Percentiles rank a stretch among this genome's conserved stretches.
These are phyloP conservation scores for Bettongia penicillata DNA, from an alignment of 2,113 vertebrate genomes.

Conservation along the genomic window DNA sequence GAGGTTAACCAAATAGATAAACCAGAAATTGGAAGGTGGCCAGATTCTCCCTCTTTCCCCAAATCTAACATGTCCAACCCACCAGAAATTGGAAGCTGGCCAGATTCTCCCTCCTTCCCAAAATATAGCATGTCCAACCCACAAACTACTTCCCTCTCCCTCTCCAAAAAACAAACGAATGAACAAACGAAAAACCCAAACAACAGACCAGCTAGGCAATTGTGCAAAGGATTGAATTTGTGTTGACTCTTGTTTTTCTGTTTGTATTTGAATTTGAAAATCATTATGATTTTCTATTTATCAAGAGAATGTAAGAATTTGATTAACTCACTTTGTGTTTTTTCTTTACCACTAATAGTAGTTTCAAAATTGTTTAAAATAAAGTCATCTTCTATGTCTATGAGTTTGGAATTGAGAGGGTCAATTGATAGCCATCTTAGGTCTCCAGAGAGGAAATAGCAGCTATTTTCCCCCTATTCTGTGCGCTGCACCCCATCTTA, in stretches of 20 bases:
- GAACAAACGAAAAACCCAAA: neutral
- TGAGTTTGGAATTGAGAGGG: neutral
- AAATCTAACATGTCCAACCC: neutral
- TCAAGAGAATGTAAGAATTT: slow-evolving; percentile 1
- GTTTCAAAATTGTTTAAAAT: slow-evolving; percentile 42
- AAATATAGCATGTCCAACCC: neutral
- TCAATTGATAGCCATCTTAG: neutral
- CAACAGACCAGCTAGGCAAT: neutral
- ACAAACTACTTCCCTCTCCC: neutral
- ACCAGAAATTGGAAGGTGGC: slow-evolving; percentile 54
- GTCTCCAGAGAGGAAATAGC: neutral
- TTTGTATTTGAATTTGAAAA: slow-evolving; percentile 9
- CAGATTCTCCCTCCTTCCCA: neutral
- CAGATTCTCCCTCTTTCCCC: neutral
- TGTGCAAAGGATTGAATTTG: slow-evolving; percentile 4
- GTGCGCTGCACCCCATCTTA: neutral
- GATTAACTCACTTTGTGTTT: neutral
- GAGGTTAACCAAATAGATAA: slow-evolving; percentile 66
- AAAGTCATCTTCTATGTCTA: neutral
- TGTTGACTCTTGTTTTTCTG: slow-evolving; percentile 40
- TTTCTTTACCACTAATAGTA: neutral
- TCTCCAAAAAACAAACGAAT: neutral
- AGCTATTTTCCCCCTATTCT: neutral
- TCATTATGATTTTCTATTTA: slow-evolving; percentile 5
- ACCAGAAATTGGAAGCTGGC: slow-evolving; percentile 55